phyloP scores from a whole-genome alignment of 2,888 invertebrate genomes.

The Mesorhabditis sp. region DNA sequence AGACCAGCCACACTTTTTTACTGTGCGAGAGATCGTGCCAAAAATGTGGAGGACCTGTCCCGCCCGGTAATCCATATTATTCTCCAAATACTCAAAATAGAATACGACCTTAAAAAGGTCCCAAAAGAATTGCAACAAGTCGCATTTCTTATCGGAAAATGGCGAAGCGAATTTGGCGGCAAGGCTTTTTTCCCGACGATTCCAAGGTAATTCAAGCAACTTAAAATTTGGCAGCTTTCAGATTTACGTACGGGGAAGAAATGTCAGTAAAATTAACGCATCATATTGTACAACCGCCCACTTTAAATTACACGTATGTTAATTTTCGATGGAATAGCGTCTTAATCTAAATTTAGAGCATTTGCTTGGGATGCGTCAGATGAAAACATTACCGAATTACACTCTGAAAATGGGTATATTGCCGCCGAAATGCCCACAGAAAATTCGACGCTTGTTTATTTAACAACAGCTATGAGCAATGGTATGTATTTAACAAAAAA shows the following conservation, averaged over 20 bases:
- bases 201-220: conserved; percentile 28
- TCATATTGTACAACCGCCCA: conserved; percentile 17
- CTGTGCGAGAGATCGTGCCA: not conserved
- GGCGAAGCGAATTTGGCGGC: conserved; percentile 56
- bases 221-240: conserved; percentile 8
- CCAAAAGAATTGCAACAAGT: conserved; percentile 42
- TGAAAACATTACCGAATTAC: conserved; percentile 50
- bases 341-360: conserved; percentile 32
- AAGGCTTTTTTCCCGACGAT: conserved; percentile 58
- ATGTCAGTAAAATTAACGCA: conserved; percentile 49
- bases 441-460: conserved; percentile 36
- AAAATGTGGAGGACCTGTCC: conserved; percentile 1
- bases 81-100: conserved; percentile 23
- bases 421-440: conserved; percentile 26
- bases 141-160: conserved; percentile 55
- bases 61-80: not conserved
- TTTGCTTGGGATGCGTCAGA: conserved; percentile 56
- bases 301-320: conserved; percentile 54
- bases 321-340: not conserved
- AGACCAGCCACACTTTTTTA: not conserved
- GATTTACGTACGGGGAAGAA: conserved; percentile 57
- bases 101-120: conserved; percentile 46
- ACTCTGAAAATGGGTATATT: conserved; percentile 56
- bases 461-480: conserved; percentile 56
- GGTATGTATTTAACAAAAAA: conserved; percentile 24